A percentile compares a stretch with the other conserved stretches of the same genome.
Evolutionary conservation across 2,797 vertebrate species (phyloP).

Genomic region (Rachycentron canadum): DNA sequence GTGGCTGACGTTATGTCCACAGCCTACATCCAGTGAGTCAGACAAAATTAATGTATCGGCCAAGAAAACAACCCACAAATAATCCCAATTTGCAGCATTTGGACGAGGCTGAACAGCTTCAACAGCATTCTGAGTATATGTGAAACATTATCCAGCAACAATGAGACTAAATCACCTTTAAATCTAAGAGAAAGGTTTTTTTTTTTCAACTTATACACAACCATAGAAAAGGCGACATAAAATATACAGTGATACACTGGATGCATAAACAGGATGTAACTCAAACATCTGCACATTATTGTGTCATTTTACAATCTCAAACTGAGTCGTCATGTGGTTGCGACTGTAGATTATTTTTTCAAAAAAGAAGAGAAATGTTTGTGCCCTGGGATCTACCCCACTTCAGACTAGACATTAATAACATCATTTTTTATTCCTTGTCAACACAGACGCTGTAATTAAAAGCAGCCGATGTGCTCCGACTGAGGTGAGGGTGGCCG

Average conservation of each 20-base stretch:
- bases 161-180: too few species aligned
- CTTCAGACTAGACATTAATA: slow-evolving; percentile 69
- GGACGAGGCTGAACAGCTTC: too few species aligned
- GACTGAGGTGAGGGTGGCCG: slow-evolving; percentile 40
- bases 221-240: neutral
- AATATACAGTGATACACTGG: neutral
- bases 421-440: slow-evolving; percentile 50
- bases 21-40: too few species aligned
- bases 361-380: slow-evolving; percentile 45
- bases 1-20: too few species aligned
- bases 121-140: too few species aligned
- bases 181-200: too few species aligned
- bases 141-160: neutral
- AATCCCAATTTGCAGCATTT: too few species aligned
- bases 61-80: too few species aligned
- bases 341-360: slow-evolving; percentile 49
- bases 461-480: slow-evolving; percentile 46
- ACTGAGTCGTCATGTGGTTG: slow-evolving; percentile 10
- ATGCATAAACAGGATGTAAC: neutral
- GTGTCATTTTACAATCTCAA: too few species aligned
- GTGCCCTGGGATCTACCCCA: slow-evolving; percentile 64
- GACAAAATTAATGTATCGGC: too few species aligned
- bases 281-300: slow-evolving; percentile 20
- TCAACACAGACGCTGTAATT: slow-evolving; percentile 74
- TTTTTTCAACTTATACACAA: too few species aligned